Conservation (phyloP, 2,888 invertebrate genomes). For the Brachynemurus nebulosus region DNA sequence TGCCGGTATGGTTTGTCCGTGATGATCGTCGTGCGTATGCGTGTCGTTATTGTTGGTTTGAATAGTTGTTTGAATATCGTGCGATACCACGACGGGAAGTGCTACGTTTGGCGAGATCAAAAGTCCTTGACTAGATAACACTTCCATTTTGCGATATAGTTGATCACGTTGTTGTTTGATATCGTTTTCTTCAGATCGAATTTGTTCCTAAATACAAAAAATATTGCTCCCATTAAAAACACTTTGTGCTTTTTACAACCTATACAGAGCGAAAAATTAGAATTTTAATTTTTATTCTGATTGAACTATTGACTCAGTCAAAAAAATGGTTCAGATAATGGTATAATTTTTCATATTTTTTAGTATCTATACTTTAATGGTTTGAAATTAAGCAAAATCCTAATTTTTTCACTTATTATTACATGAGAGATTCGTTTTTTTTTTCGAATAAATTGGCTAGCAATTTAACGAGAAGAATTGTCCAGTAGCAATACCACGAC, state of each 20-base stretch:
- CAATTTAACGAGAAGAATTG: too few relatives aligned
- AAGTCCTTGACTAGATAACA: slow-evolving; percentile 62
- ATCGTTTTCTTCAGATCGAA: slow-evolving; percentile 67
- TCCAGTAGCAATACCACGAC: too few relatives aligned
- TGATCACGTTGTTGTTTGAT: slow-evolving; percentile 85
- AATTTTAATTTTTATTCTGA: neutral
- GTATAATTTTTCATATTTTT: too few relatives aligned
- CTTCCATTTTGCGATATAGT: slow-evolving; percentile 73
- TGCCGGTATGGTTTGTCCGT: neutral
- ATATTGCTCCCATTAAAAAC: neutral
- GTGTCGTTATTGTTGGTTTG: too few relatives aligned
- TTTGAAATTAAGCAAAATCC: too few relatives aligned
- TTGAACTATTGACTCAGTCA: too few relatives aligned
- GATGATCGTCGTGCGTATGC: slow-evolving; percentile 1
- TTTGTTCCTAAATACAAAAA: slow-evolving; percentile 37
- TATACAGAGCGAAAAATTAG: neutral
- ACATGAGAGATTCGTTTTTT: too few relatives aligned
- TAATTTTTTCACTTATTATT: too few relatives aligned
- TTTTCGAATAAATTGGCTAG: too few relatives aligned
- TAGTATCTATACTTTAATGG: too few relatives aligned
- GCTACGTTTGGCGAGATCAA: slow-evolving; percentile 45
- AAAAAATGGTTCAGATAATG: too few relatives aligned
- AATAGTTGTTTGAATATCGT: too few relatives aligned
- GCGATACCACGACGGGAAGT: slow-evolving; percentile 31
- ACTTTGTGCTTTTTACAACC: neutral